phyloP scores from a whole-genome alignment of 2,888 invertebrate genomes.

The Hermodice carunculata region DNA sequence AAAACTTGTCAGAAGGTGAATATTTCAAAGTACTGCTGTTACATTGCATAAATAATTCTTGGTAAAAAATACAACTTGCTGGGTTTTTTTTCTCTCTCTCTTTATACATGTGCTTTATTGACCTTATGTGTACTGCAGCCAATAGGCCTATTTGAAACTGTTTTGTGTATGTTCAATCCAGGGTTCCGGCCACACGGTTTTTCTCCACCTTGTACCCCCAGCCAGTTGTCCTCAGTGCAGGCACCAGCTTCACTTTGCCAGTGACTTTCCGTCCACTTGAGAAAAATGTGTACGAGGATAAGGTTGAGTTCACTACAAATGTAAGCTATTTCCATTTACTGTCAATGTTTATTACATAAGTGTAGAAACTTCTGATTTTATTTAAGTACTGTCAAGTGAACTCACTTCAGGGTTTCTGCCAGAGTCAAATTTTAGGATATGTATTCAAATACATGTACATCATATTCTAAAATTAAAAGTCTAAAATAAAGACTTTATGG shows the following conservation, averaged over 20 bases:
- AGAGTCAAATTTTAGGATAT: constrained; percentile 27
- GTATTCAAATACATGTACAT: no score
- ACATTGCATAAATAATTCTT: no score
- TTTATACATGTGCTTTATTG: neutral
- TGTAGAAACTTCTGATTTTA: no score
- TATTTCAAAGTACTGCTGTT: no score
- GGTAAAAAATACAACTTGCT: neutral
- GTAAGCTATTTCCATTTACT: constrained; percentile 41
- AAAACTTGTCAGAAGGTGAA: no score
- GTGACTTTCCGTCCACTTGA: constrained; percentile 68
- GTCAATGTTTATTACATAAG: no score
- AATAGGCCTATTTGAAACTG: neutral
- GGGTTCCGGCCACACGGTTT: constrained; percentile 61
- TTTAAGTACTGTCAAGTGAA: no score
- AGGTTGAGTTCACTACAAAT: constrained; percentile 61
- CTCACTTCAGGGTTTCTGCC: no score
- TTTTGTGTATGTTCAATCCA: no score
- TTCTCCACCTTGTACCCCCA: constrained; percentile 68
- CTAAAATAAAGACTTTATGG: no score
- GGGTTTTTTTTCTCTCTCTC: neutral
- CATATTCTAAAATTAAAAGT: no score
- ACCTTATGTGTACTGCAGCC: neutral
- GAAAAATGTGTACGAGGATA: constrained; percentile 62
- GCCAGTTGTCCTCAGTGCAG: constrained; percentile 66
- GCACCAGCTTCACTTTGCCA: constrained; percentile 67